Conservation (phyloP, 2,888 invertebrate genomes). For the Sicus ferrugineus region DNA sequence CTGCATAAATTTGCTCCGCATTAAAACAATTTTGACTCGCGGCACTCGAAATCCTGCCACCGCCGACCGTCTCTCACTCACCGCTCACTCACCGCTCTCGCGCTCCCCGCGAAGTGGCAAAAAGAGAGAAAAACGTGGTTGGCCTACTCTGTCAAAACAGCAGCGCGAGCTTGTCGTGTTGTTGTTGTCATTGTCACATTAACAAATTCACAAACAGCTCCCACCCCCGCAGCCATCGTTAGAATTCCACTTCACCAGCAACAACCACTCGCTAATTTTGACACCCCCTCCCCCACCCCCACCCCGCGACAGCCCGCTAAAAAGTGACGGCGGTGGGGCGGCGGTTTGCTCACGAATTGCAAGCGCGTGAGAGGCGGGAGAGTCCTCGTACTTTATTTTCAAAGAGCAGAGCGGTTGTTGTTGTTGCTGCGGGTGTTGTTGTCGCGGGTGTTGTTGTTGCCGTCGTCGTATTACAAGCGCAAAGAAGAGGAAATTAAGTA, state of each 20-base stretch:
- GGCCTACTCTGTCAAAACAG: no score
- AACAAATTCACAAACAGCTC: constrained; percentile 3
- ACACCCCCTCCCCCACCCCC: background rate
- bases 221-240: constrained; percentile 37
- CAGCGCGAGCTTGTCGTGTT: no score
- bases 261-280: background rate
- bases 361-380: constrained; percentile 5
- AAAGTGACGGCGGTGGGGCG: no score
- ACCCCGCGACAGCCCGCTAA: background rate
- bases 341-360: no score
- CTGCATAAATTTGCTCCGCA: constrained; percentile 64
- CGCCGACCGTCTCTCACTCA: no score
- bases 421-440: constrained; percentile 27
- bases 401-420: constrained; percentile 14
- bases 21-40: constrained; percentile 63
- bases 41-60: constrained; percentile 42
- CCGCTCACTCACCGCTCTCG: no score
- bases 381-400: background rate
- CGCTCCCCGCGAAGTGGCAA: no score
- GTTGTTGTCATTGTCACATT: no score
- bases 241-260: constrained; percentile 3
- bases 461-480: background rate
- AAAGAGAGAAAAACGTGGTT: no score
- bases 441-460: constrained; percentile 28
- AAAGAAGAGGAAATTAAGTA: constrained; percentile 54